Conservation (phyloP, 35 echinoderm and acorn worm species). For the Ophiothrix spiculata region DNA sequence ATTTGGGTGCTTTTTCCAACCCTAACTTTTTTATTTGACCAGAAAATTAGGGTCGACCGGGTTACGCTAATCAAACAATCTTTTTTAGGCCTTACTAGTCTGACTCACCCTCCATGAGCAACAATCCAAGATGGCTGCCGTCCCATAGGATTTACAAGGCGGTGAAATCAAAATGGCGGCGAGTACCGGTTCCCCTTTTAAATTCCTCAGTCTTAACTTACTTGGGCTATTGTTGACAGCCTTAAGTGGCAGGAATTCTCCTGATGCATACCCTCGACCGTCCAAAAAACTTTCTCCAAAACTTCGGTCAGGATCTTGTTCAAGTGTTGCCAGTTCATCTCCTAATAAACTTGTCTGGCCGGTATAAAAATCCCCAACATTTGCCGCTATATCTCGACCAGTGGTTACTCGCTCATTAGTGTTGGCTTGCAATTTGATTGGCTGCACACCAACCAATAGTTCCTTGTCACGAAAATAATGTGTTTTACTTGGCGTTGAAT, state of each 20-base stretch:
- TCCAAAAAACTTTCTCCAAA: background rate
- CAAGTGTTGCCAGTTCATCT: background rate
- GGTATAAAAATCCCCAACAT: background rate
- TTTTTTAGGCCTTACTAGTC: too few species aligned
- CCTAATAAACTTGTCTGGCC: background rate
- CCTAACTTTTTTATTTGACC: too few species aligned
- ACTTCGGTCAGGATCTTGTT: constrained; percentile 4
- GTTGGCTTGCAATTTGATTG: background rate
- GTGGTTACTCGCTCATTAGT: background rate
- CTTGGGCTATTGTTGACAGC: background rate
- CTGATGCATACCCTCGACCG: background rate
- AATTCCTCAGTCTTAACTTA: too few species aligned
- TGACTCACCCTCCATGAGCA: too few species aligned
- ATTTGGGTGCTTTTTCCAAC: too few species aligned
- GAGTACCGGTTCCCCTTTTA: too few species aligned
- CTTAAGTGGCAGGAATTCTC: background rate
- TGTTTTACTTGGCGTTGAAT: background rate
- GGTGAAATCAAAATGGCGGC: too few species aligned
- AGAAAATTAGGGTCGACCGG: too few species aligned
- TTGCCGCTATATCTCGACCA: background rate
- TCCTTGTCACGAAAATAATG: background rate
- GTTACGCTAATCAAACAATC: too few species aligned
- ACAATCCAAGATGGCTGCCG: too few species aligned
- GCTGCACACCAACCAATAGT: background rate
- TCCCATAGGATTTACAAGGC: too few species aligned